These are phyloP conservation scores for Cosmorhoe ocellata DNA, from an alignment of 2,888 invertebrate genomes.

Conservation along the genomic window DNA sequence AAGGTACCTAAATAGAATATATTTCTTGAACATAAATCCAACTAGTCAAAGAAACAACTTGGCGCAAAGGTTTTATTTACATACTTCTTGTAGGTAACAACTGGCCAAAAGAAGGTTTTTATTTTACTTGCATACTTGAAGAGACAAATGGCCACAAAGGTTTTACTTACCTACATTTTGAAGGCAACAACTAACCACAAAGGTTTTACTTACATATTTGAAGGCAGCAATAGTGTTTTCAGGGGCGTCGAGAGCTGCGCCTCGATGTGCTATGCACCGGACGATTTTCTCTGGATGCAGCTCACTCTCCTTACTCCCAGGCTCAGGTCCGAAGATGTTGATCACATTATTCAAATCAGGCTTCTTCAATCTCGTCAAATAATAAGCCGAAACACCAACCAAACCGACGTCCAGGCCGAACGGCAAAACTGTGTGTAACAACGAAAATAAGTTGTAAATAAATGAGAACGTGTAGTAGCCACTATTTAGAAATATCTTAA, in stretches of 20 bases:
- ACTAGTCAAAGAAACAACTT: too few relatives aligned
- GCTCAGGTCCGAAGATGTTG: constrained; percentile 81
- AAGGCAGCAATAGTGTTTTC: constrained; percentile 91
- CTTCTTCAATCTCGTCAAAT: constrained; percentile 58
- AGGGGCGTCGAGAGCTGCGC: constrained; percentile 89
- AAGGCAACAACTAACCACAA: too few relatives aligned
- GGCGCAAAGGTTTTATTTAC: too few relatives aligned
- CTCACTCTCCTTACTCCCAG: constrained; percentile 66
- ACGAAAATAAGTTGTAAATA: constrained; percentile 51
- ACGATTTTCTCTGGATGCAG: constrained; percentile 72
- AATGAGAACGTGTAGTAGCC: constrained; percentile 51
- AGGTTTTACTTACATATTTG: constrained; percentile 84
- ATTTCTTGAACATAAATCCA: too few relatives aligned
- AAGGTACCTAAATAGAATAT: too few relatives aligned
- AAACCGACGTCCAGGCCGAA: constrained; percentile 67
- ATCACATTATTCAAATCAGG: constrained; percentile 64
- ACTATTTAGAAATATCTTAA: constrained; percentile 51
- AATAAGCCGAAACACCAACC: constrained; percentile 62
- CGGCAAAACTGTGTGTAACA: constrained; percentile 68
- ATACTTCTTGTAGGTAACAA: too few relatives aligned
- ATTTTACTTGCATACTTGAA: too few relatives aligned
- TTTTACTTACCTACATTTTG: too few relatives aligned
- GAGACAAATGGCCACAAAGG: too few relatives aligned
- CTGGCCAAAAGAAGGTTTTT: too few relatives aligned
- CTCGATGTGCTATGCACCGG: constrained; percentile 88